Percentiles rank a stretch among this genome's conserved stretches.
Evolutionary conservation across 2,888 invertebrate genomes (phyloP).

Genomic region (Athripsodes cinereus): DNA sequence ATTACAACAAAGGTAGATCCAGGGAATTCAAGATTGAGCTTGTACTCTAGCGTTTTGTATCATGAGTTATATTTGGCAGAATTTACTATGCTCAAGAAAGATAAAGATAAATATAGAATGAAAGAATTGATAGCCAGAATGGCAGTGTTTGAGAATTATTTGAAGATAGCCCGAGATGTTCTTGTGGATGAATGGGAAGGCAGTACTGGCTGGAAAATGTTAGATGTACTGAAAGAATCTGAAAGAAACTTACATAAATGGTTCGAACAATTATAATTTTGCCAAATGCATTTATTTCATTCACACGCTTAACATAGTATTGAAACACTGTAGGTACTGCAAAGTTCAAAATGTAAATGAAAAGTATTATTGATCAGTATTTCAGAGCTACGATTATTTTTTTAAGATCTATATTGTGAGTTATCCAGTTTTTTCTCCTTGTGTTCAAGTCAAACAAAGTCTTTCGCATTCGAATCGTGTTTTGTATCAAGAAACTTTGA

Average conservation of each 20-base stretch:
- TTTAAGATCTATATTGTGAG: too few species aligned
- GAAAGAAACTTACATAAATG: conserved; percentile 45
- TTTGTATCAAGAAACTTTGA: too few species aligned
- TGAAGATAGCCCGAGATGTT: conserved; percentile 42
- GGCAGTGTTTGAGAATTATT: conserved; percentile 36
- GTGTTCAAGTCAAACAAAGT: too few species aligned
- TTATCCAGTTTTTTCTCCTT: too few species aligned
- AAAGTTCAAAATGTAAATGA: not conserved
- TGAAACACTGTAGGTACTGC: too few species aligned
- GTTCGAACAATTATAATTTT: conserved; percentile 33
- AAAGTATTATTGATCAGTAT: not conserved
- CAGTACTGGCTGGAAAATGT: conserved; percentile 49
- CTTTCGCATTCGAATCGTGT: too few species aligned
- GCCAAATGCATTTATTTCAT: too few species aligned
- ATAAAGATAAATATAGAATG: not conserved
- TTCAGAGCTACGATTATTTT: too few species aligned
- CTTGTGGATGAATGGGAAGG: conserved; percentile 50
- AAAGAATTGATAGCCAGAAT: conserved; percentile 35
- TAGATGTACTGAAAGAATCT: conserved; percentile 43
- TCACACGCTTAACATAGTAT: too few species aligned
- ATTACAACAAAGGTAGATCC: conserved; percentile 65
- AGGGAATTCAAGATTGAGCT: conserved; percentile 62
- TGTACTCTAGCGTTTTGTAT: conserved; percentile 72
- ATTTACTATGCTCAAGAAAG: conserved; percentile 43
- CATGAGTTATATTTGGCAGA: conserved; percentile 62